These are phyloP conservation scores for Notamacropus eugenii DNA, from an alignment of 2,797 vertebrate species.

Conservation along the genomic window DNA sequence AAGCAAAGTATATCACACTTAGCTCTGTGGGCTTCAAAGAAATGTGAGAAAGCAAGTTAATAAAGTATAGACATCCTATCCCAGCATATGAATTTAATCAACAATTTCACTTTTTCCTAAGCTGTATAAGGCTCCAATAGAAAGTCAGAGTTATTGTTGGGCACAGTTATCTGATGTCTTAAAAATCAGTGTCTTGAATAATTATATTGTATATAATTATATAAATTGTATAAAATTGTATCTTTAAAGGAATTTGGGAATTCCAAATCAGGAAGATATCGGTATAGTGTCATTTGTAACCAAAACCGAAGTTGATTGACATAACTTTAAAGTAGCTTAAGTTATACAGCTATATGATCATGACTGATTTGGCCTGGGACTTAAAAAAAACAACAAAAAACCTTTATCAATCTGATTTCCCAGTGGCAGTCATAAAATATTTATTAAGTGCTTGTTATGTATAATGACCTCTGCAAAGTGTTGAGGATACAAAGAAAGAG, in stretches of 20 bases:
- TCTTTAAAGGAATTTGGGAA: neutral
- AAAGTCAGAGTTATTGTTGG: slow-evolving; percentile 50
- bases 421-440: neutral
- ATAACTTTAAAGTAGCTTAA: neutral
- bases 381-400: neutral
- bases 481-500: neutral
- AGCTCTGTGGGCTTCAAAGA: neutral
- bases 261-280: neutral
- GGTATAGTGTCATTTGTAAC: rapidly evolving
- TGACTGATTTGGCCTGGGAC: neutral
- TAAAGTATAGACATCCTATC: neutral
- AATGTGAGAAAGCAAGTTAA: slow-evolving; percentile 45
- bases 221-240: neutral
- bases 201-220: neutral
- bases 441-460: neutral
- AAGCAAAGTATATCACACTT: slow-evolving; percentile 61
- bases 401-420: neutral
- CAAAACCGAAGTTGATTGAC: rapidly evolving
- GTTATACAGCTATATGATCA: neutral
- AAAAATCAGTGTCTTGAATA: slow-evolving; percentile 36
- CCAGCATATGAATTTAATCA: neutral
- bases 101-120: neutral
- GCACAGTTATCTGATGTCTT: slow-evolving; percentile 40
- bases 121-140: neutral
- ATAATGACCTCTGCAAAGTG: neutral